These are phyloP conservation scores for Protomyctophum bolini DNA, from an alignment of 2,113 vertebrate genomes.

Conservation along the genomic window DNA sequence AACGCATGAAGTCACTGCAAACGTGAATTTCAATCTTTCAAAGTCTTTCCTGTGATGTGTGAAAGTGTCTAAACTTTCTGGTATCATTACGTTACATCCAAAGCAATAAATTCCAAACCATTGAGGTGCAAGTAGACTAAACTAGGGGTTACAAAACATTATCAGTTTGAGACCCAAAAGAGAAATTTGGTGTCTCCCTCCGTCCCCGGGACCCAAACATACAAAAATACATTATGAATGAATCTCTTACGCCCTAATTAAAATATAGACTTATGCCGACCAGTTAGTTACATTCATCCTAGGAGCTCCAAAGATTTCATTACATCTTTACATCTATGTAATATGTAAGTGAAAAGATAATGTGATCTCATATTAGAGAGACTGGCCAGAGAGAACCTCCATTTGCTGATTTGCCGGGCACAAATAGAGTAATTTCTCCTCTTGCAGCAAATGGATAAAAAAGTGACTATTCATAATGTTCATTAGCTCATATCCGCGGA, in stretches of 20 bases:
- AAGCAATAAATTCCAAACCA: no score
- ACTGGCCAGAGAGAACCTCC: conserved; percentile 17
- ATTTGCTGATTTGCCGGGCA: conserved; percentile 17
- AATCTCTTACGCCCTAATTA: no score
- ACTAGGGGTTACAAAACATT: neutral
- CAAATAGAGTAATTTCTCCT: conserved; percentile 15
- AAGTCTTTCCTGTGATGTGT: no score
- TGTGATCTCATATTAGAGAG: no score
- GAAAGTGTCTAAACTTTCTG: no score
- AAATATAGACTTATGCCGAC: neutral
- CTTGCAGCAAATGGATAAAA: conserved; percentile 11
- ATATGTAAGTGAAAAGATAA: no score
- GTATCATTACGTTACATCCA: no score
- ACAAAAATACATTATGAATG: no score
- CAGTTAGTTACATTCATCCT: conserved; percentile 10
- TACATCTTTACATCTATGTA: conserved; percentile 12
- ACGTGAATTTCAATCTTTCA: no score
- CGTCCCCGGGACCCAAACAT: neutral
- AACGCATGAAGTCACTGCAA: no score
- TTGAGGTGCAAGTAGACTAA: neutral
- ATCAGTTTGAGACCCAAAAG: neutral
- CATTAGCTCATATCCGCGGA: conserved; percentile 21
- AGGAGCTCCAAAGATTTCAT: conserved; percentile 16
- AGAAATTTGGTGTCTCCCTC: no score
- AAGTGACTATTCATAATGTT: conserved; percentile 33